Evolutionary conservation across 2,888 invertebrate genomes (phyloP), one percentile per base, ranked within the genome.

Genomic region (Rhagium mordax): DNA sequence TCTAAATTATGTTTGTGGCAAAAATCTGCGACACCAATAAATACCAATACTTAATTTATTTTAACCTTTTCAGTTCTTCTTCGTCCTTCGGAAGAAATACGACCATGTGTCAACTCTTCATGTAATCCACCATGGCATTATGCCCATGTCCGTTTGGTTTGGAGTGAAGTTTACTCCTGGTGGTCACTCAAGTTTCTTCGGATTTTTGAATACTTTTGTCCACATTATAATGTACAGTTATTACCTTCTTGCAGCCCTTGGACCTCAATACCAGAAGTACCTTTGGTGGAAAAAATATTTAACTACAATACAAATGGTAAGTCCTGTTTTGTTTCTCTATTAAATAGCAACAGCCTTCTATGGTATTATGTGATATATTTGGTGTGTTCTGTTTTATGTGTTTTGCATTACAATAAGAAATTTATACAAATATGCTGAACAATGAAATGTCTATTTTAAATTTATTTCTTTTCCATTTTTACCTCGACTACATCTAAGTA

Each of bases 261-360:
- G 98, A 20, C 97, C 97, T 0, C 90, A 91, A 74, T 91, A 96
- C 75, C 95, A 96, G 87, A 94, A 94, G 83, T 98, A 94, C 87
- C 91, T 98, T 68, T 98, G 97, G 97, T 98, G 98, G 97, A 98
- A 98, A 90, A 96, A 94, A 85, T 97, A 98, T 87, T 91, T 98
- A 84, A 98, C 98, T 8, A 91, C 93, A 7, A 89, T 98, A 81
- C 98, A 98, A 89, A 97, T 98, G 94, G 92, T 96, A 88, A 87
- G 86, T 24, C 3, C 6, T 24, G 24, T 6, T 4, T 24, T 3
- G n/a, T n/a, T n/a, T n/a, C n/a, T n/a, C n/a, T n/a, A n/a, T n/a
- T n/a, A n/a, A n/a, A n/a, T n/a, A n/a, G n/a, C n/a, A n/a, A n/a
- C n/a, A n/a, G n/a, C n/a, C n/a, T n/a, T n/a, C n/a, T n/a, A n/a